Conservation (phyloP, 2,797 vertebrate species). For the Tragelaphus eurycerus region DNA sequence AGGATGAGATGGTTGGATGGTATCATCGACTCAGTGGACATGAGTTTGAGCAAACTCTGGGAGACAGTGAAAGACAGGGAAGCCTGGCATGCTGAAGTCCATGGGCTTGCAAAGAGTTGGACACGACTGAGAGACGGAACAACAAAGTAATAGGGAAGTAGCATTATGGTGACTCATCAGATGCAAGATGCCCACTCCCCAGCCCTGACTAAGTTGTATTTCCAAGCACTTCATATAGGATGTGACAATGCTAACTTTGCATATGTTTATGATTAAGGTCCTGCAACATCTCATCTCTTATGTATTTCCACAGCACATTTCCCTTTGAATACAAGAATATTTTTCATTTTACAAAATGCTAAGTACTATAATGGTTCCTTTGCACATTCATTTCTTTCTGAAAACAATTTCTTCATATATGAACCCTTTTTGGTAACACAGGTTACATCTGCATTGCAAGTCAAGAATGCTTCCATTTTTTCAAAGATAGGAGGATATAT, state of each 20-base stretch:
- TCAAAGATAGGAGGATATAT: neutral
- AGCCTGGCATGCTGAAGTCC: neutral
- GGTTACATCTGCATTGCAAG: neutral
- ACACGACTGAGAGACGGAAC: neutral
- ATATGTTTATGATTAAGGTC: constrained; percentile 65
- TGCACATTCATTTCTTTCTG: constrained; percentile 65
- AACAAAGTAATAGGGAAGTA: neutral
- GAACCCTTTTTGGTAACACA: neutral
- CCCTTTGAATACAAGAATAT: constrained; percentile 37
- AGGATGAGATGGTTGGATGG: neutral
- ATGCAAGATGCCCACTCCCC: neutral
- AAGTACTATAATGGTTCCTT: constrained; percentile 61
- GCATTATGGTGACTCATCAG: neutral
- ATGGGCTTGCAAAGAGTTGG: neutral
- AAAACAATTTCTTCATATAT: constrained; percentile 4
- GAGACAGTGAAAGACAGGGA: neutral
- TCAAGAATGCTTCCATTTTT: neutral
- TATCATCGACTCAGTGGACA: neutral
- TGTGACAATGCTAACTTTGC: neutral
- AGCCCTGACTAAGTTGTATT: neutral
- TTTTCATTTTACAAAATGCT: constrained; percentile 63
- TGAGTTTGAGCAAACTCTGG: neutral
- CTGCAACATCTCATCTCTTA: constrained; percentile 42
- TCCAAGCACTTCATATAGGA: neutral
- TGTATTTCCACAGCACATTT: constrained; percentile 66